These are phyloP conservation scores for Apantesis nais DNA, from an alignment of 2,888 invertebrate species.

Conservation along the genomic window DNA sequence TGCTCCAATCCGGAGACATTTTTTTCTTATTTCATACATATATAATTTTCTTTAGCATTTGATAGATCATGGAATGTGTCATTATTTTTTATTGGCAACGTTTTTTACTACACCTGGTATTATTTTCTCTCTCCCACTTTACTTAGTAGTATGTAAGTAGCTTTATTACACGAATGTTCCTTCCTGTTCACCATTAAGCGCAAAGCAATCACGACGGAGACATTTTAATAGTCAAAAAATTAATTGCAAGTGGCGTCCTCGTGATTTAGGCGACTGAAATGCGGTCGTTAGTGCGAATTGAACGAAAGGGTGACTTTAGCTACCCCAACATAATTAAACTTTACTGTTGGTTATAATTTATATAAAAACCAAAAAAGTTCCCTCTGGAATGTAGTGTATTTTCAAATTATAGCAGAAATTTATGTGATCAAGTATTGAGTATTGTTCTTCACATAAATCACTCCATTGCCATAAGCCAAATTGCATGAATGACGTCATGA, in stretches of 20 bases:
- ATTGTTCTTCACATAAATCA: too few species aligned
- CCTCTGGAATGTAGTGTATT: background rate
- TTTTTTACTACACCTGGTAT: background rate
- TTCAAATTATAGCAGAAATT: background rate
- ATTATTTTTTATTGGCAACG: background rate
- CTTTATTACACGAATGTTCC: constrained; percentile 23
- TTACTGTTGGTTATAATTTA: constrained; percentile 59
- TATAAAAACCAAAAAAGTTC: constrained; percentile 42
- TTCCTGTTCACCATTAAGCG: constrained; percentile 39
- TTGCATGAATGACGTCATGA: background rate
- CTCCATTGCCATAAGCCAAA: background rate
- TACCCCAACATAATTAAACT: constrained; percentile 77
- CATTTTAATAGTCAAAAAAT: constrained; percentile 72
- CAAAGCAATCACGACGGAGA: constrained; percentile 57
- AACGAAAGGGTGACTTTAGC: constrained; percentile 72
- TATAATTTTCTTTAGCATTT: background rate
- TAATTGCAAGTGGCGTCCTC: constrained; percentile 78
- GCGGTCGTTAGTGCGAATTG: constrained; percentile 80
- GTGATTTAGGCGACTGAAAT: constrained; percentile 78
- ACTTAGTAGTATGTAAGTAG: constrained; percentile 2
- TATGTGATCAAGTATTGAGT: background rate
- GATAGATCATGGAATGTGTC: background rate
- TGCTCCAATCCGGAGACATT: background rate
- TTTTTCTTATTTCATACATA: background rate
- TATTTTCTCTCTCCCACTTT: background rate